These are phyloP conservation scores for Agrilus planipennis DNA, from an alignment of 1,140 invertebrate species.

Conservation along the genomic window DNA sequence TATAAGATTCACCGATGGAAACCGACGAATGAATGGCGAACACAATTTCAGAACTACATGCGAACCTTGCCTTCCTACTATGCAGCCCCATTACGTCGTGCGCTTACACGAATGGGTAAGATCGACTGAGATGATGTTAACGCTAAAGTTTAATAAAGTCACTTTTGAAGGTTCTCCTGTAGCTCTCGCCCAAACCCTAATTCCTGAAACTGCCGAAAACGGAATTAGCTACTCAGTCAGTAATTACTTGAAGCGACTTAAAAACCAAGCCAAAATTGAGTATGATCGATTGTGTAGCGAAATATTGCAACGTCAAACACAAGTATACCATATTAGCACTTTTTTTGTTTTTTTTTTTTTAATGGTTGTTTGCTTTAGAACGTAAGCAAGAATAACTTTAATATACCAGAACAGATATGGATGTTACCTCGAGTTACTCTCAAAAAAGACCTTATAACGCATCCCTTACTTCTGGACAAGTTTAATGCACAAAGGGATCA, in stretches of 20 bases:
- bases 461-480: constrained; percentile 70
- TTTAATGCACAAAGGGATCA: constrained; percentile 71
- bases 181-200: constrained; percentile 65
- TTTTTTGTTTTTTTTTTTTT: neutral
- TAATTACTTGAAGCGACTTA: constrained; percentile 89
- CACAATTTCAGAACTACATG: constrained; percentile 87
- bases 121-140: neutral
- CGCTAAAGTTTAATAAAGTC: neutral
- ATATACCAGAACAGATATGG: constrained; percentile 28
- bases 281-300: constrained; percentile 74
- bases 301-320: constrained; percentile 29
- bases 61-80: constrained; percentile 95
- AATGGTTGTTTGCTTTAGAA: constrained; percentile 9
- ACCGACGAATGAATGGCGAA: constrained; percentile 78
- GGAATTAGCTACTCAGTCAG: constrained; percentile 86
- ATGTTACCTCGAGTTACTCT: constrained; percentile 57
- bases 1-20: constrained; percentile 77
- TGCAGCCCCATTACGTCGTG: constrained; percentile 72
- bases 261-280: constrained; percentile 91
- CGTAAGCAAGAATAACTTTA: constrained; percentile 26
- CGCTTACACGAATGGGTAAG: constrained; percentile 76
- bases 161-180: constrained; percentile 45
- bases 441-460: constrained; percentile 66
- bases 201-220: constrained; percentile 88
- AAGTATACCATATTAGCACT: constrained; percentile 13